Evolutionary conservation across 2,888 invertebrate species (phyloP), one percentile per base, ranked within the genome.

Genomic region (Melinaea menophilus): DNA sequence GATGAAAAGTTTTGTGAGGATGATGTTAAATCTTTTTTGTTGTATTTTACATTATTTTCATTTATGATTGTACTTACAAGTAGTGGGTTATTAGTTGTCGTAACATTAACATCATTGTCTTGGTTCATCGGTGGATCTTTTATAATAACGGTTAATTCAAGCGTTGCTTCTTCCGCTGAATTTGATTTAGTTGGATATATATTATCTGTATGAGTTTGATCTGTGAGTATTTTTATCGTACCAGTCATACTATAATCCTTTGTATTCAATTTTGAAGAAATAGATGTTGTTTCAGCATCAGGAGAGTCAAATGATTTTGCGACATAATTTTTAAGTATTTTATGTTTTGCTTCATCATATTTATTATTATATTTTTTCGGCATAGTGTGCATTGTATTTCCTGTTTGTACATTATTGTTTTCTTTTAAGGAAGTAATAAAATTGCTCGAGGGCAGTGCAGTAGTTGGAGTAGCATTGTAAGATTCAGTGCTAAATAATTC

Each of bases 291-390:
- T 45, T 54, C 58, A 11, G n/a, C n/a, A 11, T 48, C 60, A 5
- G 59, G 56, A 58, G 54, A 9, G 5, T 65, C 62, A 22, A 56
- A 37, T 47, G 55, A 9, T 55, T 67, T 56, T 22, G 54, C 1
- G 34, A 58, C 33, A 55, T 57, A 72, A 46, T 64, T 64, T 58
- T 81, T 82, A 5, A 68, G 63, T 56, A 65, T 47, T 75, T 85
- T 86, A 13, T 59, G 73, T 70, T 88, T 86, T 0, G 71, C 64
- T 35, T 84, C 81, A 60, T 79, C 72, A 5, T 75, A 70, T 74
- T 86, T 88, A 37, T 83, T 79, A 56, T 73, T 80, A 63, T 89
- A 88, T 71, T 90, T 90, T 67, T 90, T 90, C 0, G 87, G 88
- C 54, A 79, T 67, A 45, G 69, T 64, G 54, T 73, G 68, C 73